Conservation (phyloP, 2,797 vertebrate species). For the Xiphorhynchus erythropygius region DNA sequence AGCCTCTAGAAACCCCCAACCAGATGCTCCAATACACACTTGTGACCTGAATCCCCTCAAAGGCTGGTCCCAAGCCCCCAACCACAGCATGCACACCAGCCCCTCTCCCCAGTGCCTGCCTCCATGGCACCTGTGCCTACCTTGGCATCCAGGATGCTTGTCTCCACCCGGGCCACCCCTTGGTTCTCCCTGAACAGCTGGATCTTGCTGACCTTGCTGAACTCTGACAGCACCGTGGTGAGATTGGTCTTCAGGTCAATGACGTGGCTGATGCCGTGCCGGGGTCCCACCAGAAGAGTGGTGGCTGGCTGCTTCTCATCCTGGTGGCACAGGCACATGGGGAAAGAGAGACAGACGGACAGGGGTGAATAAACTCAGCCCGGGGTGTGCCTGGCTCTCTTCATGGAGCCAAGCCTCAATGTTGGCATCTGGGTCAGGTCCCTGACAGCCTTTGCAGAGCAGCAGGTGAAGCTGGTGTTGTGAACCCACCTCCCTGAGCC, state of each 20-base stretch:
- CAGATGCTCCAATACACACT: neutral
- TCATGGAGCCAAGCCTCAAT: neutral
- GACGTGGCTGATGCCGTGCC: slow-evolving; percentile 97
- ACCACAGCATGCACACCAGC: accelerated
- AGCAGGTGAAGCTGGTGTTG: neutral
- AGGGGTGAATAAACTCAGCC: neutral
- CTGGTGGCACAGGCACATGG: slow-evolving; percentile 64
- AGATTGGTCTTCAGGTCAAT: slow-evolving; percentile 99
- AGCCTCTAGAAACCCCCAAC: neutral
- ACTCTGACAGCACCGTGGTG: slow-evolving; percentile 95
- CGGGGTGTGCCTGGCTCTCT: neutral
- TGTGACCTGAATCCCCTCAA: neutral
- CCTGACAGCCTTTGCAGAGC: neutral
- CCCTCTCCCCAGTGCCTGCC: neutral
- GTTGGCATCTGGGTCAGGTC: neutral
- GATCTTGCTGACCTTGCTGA: slow-evolving; percentile 95
- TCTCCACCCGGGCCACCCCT: slow-evolving; percentile 94
- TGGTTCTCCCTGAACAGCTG: slow-evolving; percentile 97
- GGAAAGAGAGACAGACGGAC: neutral
- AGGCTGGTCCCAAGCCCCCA: neutral
- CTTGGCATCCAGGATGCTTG: slow-evolving; percentile 94
- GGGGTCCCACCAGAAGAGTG: slow-evolving; percentile 92
- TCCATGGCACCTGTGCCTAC: slow-evolving; percentile 55
- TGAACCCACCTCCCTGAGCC: neutral
- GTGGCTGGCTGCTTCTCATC: slow-evolving; percentile 96